A percentile compares a stretch with the other conserved stretches of the same genome.
Conservation (phyloP, 2,888 invertebrate genomes). For the Candidula unifasciata region DNA sequence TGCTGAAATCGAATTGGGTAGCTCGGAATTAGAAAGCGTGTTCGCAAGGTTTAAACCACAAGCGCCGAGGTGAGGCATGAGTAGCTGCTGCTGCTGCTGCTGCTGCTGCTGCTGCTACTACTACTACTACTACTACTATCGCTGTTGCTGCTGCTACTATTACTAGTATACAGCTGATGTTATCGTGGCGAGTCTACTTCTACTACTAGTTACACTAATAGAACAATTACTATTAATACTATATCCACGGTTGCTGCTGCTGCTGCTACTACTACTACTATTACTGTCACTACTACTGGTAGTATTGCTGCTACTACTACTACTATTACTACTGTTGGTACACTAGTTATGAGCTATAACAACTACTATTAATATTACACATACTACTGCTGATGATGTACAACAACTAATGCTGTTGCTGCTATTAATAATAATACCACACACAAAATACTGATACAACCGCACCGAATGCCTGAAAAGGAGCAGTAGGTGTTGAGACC, state of each 20-base stretch:
- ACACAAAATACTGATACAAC: not conserved
- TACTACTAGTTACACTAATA: not conserved
- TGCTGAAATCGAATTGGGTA: too few relatives aligned
- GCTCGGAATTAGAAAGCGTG: too few relatives aligned
- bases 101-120: too few relatives aligned
- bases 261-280: not conserved
- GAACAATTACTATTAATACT: not conserved
- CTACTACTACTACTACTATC: too few relatives aligned
- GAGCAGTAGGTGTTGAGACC: not conserved
- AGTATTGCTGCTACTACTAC: not conserved
- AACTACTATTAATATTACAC: not conserved
- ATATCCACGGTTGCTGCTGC: not conserved
- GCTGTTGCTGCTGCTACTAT: too few relatives aligned
- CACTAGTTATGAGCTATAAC: not conserved
- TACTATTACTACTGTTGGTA: not conserved
- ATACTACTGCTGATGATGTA: not conserved
- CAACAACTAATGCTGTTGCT: not conserved
- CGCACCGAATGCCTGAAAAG: not conserved
- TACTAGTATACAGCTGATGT: not conserved
- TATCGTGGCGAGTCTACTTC: not conserved
- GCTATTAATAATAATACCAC: not conserved
- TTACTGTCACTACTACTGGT: not conserved
- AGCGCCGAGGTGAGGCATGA: too few relatives aligned
- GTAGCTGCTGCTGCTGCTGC: too few relatives aligned
- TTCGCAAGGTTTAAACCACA: too few relatives aligned